Conservation (phyloP, 2,797 vertebrate genomes). For the Anguilla megastoma region DNA sequence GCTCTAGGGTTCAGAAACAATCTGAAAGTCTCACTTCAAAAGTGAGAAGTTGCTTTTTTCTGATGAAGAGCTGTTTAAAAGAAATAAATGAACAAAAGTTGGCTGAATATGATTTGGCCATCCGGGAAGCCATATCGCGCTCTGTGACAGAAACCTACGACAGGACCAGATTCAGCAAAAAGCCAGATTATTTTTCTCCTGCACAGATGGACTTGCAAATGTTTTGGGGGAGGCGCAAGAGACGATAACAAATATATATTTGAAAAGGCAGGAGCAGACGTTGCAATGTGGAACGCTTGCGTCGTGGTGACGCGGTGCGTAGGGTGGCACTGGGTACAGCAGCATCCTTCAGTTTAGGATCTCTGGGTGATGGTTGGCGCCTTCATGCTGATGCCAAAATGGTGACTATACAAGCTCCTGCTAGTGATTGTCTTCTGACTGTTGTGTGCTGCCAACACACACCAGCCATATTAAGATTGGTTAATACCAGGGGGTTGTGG, state of each 20-base stretch:
- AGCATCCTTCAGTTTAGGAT: background rate
- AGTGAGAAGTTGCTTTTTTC: constrained; percentile 46
- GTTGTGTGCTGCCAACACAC: no score
- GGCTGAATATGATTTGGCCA: constrained; percentile 44
- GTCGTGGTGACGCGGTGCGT: background rate
- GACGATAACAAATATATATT: constrained; percentile 24
- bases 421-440: no score
- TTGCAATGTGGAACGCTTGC: background rate
- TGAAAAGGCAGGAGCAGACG: constrained; percentile 6
- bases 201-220: constrained; percentile 56
- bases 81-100: background rate
- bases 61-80: constrained; percentile 46
- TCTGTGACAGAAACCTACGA: constrained; percentile 47
- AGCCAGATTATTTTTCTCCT: constrained; percentile 27
- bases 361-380: background rate
- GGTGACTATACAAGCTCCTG: no score
- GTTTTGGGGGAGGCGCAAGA: constrained; percentile 49
- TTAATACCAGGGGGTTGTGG: no score
- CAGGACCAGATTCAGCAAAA: constrained; percentile 41
- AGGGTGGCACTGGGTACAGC: background rate
- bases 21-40: constrained; percentile 56
- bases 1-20: constrained; percentile 37
- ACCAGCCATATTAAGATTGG: no score
- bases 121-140: constrained; percentile 44
- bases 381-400: no score